Evolutionary conservation across 2,888 invertebrate genomes (phyloP), one percentile per base, ranked within the genome.

Genomic region (Drosophila greeni): DNA sequence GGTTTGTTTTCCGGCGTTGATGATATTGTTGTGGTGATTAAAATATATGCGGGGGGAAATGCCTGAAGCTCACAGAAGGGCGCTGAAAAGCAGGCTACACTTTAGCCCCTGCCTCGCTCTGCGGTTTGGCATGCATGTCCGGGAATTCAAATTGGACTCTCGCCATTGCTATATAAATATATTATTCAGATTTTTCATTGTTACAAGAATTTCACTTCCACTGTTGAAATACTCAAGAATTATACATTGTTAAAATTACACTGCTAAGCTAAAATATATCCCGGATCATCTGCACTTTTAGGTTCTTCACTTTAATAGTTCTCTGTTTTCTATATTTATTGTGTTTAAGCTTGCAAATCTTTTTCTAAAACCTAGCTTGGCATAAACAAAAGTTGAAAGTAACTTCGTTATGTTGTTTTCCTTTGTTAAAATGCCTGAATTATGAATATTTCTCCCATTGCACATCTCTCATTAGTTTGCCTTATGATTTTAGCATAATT

Each of bases 21-120:
- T 67, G 34, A 52, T 77, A 68, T 68, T 60, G 52, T 68, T 67
- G 70, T 69, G 57, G 64, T 53, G 48, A 72, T 72, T 64, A 64
- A 64, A 74, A 68, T 58, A 56, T 36, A 64, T 53, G 56, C 40
- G 31, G 23, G 12, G 14, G 39, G 33, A 36, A 67, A 67, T 36
- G 39, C 51, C 42, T 37, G 48, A 20, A 34, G 49, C n/a, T 24
- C 37, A 8, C 37, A 14, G 26, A 26, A 36, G 29, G 7, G 42
- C 36, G 34, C 64, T 51, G 64, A 29, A 51, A 62, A 64, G 62
- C 42, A 43, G 24, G 31, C 64, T 36, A 52, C 31, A 16, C 31
- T 61, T 33, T 33, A 6, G 14, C n/a, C 18, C 24, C 12, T 12
- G 33, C 57, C 18, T 24, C 16, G 33, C 33, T 5, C 23, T 43